phyloP scores from a whole-genome alignment of 2,888 invertebrate species.

The Mycalesis mineus region DNA sequence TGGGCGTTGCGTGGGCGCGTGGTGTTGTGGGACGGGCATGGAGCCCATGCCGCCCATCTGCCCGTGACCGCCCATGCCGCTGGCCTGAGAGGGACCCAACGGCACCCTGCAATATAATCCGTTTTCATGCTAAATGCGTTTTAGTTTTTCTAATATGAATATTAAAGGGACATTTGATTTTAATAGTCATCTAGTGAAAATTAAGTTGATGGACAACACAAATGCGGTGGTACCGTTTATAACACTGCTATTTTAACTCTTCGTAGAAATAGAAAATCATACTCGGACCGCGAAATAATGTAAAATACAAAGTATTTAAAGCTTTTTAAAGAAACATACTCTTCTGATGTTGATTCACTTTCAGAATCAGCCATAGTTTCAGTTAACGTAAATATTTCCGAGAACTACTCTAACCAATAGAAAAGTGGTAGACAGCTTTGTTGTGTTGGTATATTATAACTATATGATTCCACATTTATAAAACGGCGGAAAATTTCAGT shows the following conservation, averaged over 20 bases:
- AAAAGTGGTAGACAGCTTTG: not conserved
- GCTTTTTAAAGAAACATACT: too few species aligned
- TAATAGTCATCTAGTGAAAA: too few species aligned
- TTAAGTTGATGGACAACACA: too few species aligned
- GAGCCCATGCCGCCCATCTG: slow-evolving; percentile 55
- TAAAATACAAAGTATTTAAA: too few species aligned
- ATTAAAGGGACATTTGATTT: too few species aligned
- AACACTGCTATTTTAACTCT: too few species aligned
- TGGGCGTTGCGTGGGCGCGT: slow-evolving; percentile 53
- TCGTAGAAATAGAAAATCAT: too few species aligned
- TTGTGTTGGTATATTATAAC: not conserved
- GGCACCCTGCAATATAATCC: slow-evolving; percentile 49
- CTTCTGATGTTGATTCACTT: not conserved
- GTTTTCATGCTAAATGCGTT: not conserved
- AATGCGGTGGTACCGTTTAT: too few species aligned
- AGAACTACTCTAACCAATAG: not conserved
- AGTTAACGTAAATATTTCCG: not conserved
- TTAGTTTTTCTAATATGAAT: not conserved
- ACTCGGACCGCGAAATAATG: too few species aligned
- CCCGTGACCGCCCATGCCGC: slow-evolving; percentile 55
- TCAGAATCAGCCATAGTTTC: not conserved
- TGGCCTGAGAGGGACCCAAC: slow-evolving; percentile 56
- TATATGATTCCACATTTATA: not conserved
- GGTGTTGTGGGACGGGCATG: slow-evolving; percentile 51
- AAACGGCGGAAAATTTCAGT: not conserved